Evolutionary conservation across 2,113 vertebrate genomes (phyloP), one percentile per base, ranked within the genome.

Genomic region (Antigone vipio): DNA sequence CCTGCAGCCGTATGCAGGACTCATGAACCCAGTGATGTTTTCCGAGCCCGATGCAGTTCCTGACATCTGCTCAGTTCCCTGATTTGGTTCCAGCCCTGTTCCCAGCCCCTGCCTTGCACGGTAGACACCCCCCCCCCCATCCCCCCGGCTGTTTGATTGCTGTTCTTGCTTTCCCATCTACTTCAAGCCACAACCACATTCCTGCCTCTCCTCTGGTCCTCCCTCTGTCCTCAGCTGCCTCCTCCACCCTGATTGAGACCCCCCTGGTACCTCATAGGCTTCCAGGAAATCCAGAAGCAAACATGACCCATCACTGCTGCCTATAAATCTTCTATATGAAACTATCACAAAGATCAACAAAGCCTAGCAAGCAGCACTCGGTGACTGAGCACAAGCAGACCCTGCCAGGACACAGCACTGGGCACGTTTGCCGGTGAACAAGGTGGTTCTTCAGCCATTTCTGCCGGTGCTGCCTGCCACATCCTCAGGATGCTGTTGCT

Each of bases 1-100:
- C 16, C 32, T 32, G n/a, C 11, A 58, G 29, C 11, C 1, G 0
- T 47, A 19, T 50, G n/a, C 2, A 1, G 60, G 32, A 34, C 4
- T 44, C 29, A n/a, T 15, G 38, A 88, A 6, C 21, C 10, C 38
- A 10, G 58, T 30, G 49, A 8, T 50, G 24, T 29, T 64, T 45
- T 40, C 76, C 66, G 53, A 77, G 35, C 30, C 72, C 3, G 0
- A 26, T 52, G 35, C 1, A 0, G 34, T 71, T 85, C 24, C 24
- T 73, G 29, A 66, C 0, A 3, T 9, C 44, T 82, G 21, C 49
- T 52, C 52, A 66, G 40, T 45, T 66, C 9, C 77, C 42, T 67
- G 44, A 5, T 4, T 9, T 17, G 40, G 18, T 38, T 66, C 52
- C 82, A 85, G 63, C 50, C 38, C 40, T 12, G 5, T 38, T 42